phyloP scores from a whole-genome alignment of 2,113 vertebrate species.

The Oxygymnocypris stewartii region DNA sequence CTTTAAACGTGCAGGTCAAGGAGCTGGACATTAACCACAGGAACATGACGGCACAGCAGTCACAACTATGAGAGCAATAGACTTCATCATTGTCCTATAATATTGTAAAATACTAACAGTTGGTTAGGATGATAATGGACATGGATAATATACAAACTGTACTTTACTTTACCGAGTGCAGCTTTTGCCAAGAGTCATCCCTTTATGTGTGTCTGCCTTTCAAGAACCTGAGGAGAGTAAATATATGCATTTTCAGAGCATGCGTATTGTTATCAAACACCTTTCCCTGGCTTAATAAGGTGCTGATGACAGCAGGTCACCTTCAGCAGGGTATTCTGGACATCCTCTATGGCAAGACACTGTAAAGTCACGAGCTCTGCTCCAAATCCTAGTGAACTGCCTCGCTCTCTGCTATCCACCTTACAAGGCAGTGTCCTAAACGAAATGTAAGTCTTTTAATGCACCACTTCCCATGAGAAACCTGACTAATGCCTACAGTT shows the following conservation, averaged over 20 bases:
- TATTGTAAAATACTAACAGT: not conserved
- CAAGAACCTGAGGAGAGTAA: slow-evolving; percentile 22
- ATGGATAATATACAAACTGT: slow-evolving; percentile 23
- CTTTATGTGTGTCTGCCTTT: not conserved
- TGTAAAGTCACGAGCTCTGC: not conserved
- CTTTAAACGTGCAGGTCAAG: slow-evolving; percentile 12
- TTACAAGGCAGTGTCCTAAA: not conserved
- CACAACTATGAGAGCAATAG: slow-evolving; percentile 20
- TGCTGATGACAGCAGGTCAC: slow-evolving; percentile 3
- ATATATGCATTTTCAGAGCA: slow-evolving; percentile 12
- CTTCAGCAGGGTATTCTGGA: not conserved
- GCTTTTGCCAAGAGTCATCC: not conserved
- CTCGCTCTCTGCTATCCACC: not conserved
- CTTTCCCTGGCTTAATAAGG: not conserved
- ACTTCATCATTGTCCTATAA: slow-evolving; percentile 16
- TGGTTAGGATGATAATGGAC: not conserved
- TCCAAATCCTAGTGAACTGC: not conserved
- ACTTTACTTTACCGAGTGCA: not conserved
- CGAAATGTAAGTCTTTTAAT: not conserved
- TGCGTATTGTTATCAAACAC: not conserved
- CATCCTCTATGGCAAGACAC: not conserved
- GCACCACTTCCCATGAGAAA: not conserved
- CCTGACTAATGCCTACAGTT: not conserved
- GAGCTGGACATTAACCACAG: slow-evolving; percentile 20
- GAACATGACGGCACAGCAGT: slow-evolving; percentile 21